Evolutionary conservation across 2,797 vertebrate species (phyloP).

Genomic region (Acrossocheilus fasciatus): DNA sequence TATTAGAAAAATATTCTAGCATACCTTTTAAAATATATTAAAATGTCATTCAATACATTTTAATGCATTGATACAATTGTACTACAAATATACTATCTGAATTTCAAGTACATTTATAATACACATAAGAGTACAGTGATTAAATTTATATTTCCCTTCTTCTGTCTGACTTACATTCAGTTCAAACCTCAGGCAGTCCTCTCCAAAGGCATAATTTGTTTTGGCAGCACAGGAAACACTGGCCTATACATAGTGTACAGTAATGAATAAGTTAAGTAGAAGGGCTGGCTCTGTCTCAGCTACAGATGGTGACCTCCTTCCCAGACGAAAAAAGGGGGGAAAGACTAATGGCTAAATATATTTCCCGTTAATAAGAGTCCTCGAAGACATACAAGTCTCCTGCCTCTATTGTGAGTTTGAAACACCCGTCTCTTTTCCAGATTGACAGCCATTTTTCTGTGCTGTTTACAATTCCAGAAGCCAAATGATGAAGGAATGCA

Average conservation of each 20-base stretch:
- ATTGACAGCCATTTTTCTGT: slow-evolving; percentile 48
- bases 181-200: neutral
- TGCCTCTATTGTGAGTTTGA: slow-evolving; percentile 28
- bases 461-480: slow-evolving; percentile 38
- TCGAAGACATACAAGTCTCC: slow-evolving; percentile 28
- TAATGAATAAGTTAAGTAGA: slow-evolving; percentile 69
- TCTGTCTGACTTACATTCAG: slow-evolving; percentile 2
- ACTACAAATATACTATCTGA: neutral
- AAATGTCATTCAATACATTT: neutral
- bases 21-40: neutral
- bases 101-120: neutral
- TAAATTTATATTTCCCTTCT: neutral
- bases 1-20: neutral
- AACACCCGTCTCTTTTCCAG: slow-evolving; percentile 12
- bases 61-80: neutral
- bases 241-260: slow-evolving; percentile 57
- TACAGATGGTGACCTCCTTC: slow-evolving; percentile 75
- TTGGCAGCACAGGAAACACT: slow-evolving; percentile 55
- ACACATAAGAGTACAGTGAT: neutral
- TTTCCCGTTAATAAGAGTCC: slow-evolving; percentile 50
- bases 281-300: slow-evolving; percentile 65
- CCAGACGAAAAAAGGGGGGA: slow-evolving; percentile 23
- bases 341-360: slow-evolving; percentile 51
- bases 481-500: slow-evolving; percentile 50
- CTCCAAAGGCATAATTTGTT: slow-evolving; percentile 35